A percentile compares a stretch with the other conserved stretches of the same genome.
Conservation (phyloP, 1,140 invertebrate species). For the Radopholus similis region DNA sequence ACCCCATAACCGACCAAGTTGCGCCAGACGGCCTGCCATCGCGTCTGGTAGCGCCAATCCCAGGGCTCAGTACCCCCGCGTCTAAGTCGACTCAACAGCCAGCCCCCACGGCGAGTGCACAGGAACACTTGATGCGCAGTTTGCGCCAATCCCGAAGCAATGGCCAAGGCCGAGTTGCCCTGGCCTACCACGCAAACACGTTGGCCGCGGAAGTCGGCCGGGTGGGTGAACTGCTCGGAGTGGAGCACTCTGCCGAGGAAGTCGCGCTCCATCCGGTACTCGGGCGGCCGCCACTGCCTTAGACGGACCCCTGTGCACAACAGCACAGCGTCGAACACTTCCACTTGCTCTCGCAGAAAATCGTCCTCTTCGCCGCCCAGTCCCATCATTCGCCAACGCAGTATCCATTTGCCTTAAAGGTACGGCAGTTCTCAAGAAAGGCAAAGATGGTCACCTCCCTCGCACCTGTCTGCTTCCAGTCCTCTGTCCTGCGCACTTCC, state of each 20-base stretch:
- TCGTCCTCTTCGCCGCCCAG: not conserved
- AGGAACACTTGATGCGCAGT: conserved; percentile 11
- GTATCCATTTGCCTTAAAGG: conserved; percentile 9
- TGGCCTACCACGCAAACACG: conserved; percentile 8
- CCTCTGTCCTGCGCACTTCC: not conserved
- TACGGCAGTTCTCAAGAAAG: not conserved
- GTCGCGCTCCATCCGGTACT: conserved; percentile 8
- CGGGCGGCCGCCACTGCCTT: conserved; percentile 12
- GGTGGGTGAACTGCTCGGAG: conserved; percentile 3
- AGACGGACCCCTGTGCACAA: conserved; percentile 12
- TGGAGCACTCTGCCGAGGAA: conserved; percentile 13
- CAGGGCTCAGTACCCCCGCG: not conserved
- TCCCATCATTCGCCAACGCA: conserved; percentile 1
- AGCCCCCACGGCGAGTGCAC: conserved; percentile 8
- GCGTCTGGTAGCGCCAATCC: conserved; percentile 6
- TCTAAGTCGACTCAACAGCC: not conserved
- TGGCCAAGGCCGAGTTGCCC: conserved; percentile 14
- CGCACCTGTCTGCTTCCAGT: conserved; percentile 1
- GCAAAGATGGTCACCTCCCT: not conserved
- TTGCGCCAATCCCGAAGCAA: not conserved
- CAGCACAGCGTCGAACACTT: conserved; percentile 21
- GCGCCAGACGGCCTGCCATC: conserved; percentile 6
- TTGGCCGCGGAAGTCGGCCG: not conserved
- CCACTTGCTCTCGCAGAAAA: not conserved
- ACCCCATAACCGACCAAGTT: not conserved